Base-by-base conservation (phyloP, 2,888 invertebrate species). In the Meganola albula region DNA sequence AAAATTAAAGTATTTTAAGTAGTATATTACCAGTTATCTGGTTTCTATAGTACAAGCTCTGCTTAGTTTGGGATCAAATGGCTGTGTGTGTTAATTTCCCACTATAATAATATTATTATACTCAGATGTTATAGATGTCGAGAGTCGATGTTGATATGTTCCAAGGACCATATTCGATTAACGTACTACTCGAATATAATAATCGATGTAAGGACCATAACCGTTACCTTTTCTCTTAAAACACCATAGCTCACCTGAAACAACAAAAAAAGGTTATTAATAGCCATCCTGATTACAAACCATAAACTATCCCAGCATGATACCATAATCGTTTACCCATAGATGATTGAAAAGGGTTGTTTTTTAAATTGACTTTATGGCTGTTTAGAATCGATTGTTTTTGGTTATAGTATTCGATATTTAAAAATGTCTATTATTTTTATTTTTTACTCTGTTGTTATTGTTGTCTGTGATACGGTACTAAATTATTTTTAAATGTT, bases 191-290 rank as follows among this genome's bases (percentile, higher is more conserved):
- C n/a, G n/a, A n/a, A n/a, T n/a, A n/a, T n/a, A n/a, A n/a, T n/a
- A n/a, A n/a, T n/a, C n/a, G n/a, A n/a, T n/a, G n/a, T n/a, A n/a
- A n/a, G n/a, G n/a, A n/a, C n/a, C n/a, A n/a, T 47, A 11, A 26
- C 27, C 23, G 32, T 43, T 44, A 55, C 44, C 45, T 48, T 36
- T 35, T 39, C 37, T 31, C 24, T 33, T 37, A 31, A 27, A 44
- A 40, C 45, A 40, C 53, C 49, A 52, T 44, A 32, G 28, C 56
- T 52, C 52, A 70, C 70, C 70, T 69, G 68, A 10, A 64, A 63
- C 53, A 67, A 64, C 51, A 52, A 56, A 63, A 53, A 55, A 48
- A 31, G 18, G 12, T 42, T 44, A 50, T 52, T 51, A 51, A 54
- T 48, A 56, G 47, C 34, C 32, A 27, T 40, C 20, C 29, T 24